Percentiles rank a stretch among this genome's conserved stretches.
Evolutionary conservation across 2,113 vertebrate species (phyloP).

Genomic region (Spheniscus mendiculus): DNA sequence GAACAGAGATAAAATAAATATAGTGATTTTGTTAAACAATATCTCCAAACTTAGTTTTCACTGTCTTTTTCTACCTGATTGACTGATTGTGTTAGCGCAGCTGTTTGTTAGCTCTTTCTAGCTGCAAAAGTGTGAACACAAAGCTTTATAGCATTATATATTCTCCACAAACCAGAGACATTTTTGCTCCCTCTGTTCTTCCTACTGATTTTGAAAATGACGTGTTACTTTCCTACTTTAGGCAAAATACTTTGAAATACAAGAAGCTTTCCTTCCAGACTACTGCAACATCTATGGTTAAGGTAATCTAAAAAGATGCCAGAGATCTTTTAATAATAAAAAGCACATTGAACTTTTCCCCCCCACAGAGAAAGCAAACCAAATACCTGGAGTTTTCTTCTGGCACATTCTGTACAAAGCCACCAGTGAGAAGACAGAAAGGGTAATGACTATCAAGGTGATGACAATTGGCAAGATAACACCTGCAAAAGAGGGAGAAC

Average conservation of each 20-base stretch:
- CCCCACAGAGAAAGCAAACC: neutral
- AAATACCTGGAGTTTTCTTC: constrained; percentile 77
- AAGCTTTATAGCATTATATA: neutral
- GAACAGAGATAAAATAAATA: neutral
- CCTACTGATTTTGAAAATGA: constrained; percentile 23
- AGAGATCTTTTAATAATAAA: neutral
- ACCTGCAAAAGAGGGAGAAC: constrained; percentile 48
- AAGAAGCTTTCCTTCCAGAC: neutral
- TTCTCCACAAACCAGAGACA: neutral
- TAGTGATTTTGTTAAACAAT: neutral
- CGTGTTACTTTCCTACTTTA: neutral
- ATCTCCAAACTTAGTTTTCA: neutral
- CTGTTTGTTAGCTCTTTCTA: neutral
- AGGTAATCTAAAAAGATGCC: neutral
- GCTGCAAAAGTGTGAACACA: neutral
- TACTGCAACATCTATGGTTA: neutral
- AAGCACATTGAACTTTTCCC: neutral
- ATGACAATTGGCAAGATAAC: constrained; percentile 77
- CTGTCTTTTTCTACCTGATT: neutral
- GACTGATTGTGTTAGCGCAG: neutral
- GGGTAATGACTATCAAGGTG: constrained; percentile 73
- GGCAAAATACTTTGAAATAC: neutral
- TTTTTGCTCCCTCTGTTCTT: constrained; percentile 7
- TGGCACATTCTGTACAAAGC: constrained; percentile 77
- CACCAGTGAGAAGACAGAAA: constrained; percentile 73